Base-by-base conservation (phyloP, 2,888 invertebrate species). In the Koerneria pararmatus region DNA sequence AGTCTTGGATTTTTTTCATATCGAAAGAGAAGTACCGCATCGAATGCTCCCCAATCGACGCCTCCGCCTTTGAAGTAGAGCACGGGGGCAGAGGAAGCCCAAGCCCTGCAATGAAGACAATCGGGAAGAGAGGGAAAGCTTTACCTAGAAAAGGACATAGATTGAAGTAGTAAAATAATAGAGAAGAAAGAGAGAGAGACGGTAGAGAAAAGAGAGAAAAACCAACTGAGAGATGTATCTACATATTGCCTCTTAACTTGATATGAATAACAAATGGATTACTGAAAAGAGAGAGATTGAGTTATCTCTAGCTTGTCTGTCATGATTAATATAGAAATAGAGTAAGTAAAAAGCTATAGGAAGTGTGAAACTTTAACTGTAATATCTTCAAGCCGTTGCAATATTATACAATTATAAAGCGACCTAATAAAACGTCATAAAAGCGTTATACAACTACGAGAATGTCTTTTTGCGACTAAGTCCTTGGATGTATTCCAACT, bases 71-170 rank as follows among this genome's bases (percentile, higher is more conserved):
- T 61, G 69, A 82, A 82, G 79, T 80, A 81, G 60, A 76, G 74
- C 31, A 95, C 87, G 91, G 92, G 85, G 90, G 89, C 75, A 94
- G 89, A 0, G 93, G 97, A 0, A 93, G 97, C 24, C 93, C 95
- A 2, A 91, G 95, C 90, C 0, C 95, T 90, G 78, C 53, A 81
- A 73, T 48, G 51, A n/a, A n/a, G n/a, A n/a, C n/a, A n/a, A n/a
- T n/a, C n/a, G n/a, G n/a, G n/a, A n/a, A n/a, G n/a, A n/a, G n/a
- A n/a, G n/a, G n/a, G n/a, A n/a, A n/a, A n/a, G n/a, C n/a, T n/a
- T n/a, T n/a, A n/a, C n/a, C n/a, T n/a, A n/a, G n/a, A n/a, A n/a
- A n/a, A n/a, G n/a, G n/a, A n/a, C n/a, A n/a, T n/a, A n/a, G n/a
- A n/a, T n/a, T n/a, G n/a, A 58, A n/a, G 15, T 2, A 27, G 15